Evolutionary conservation across 2,888 invertebrate genomes (phyloP).

Genomic region (Melanargia galathea): DNA sequence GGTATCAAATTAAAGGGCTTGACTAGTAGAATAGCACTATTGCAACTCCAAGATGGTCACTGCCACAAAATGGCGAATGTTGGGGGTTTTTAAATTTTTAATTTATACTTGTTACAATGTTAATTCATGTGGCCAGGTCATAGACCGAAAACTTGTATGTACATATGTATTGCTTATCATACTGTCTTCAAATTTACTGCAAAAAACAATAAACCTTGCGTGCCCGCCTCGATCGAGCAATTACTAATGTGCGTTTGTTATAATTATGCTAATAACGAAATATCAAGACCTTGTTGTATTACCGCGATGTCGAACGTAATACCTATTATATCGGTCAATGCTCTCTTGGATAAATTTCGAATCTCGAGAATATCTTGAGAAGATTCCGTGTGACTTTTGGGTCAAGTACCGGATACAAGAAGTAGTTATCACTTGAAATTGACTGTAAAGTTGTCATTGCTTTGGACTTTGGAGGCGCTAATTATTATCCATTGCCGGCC

Average conservation of each 20-base stretch:
- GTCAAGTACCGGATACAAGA: not conserved
- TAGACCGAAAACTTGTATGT: not conserved
- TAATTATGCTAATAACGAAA: constrained; percentile 9
- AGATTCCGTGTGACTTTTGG: not conserved
- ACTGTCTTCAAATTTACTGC: not conserved
- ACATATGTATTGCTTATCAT: not conserved
- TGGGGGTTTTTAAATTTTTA: no score
- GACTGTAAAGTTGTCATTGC: not conserved
- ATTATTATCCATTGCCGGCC: no score
- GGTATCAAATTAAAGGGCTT: no score
- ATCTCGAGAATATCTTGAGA: not conserved
- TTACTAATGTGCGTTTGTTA: not conserved
- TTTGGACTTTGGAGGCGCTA: no score
- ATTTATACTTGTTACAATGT: no score
- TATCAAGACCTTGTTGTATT: constrained; percentile 10
- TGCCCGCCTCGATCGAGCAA: not conserved
- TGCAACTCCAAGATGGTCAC: no score
- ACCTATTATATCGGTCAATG: not conserved
- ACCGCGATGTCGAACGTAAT: constrained; percentile 3
- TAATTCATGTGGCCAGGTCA: no score
- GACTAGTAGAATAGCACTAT: no score
- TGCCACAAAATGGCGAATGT: no score
- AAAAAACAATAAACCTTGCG: not conserved
- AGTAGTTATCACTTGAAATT: not conserved
- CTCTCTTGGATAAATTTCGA: not conserved